Evolutionary conservation across 2,113 vertebrate genomes (phyloP).

Genomic region (Carassius carassius): DNA sequence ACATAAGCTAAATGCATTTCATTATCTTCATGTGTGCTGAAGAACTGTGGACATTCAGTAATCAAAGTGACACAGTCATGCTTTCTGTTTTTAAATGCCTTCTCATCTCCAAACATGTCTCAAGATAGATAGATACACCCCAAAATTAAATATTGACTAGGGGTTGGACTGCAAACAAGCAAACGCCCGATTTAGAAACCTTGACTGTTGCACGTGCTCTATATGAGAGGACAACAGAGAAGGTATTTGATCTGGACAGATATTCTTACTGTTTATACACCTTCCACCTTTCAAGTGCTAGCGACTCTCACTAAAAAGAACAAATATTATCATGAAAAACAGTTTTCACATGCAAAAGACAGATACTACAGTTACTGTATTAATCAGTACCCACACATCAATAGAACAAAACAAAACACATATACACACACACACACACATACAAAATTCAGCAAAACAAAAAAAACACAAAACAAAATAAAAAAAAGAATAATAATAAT

Average conservation of each 20-base stretch:
- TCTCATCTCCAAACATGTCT: background rate
- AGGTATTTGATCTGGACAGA: background rate
- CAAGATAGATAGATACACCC: background rate
- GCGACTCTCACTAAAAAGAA: background rate
- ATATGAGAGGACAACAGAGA: background rate
- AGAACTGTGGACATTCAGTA: background rate
- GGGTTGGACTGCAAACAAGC: conserved; percentile 1
- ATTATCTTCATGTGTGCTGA: conserved; percentile 27
- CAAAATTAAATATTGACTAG: conserved; percentile 9
- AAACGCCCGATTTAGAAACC: background rate
- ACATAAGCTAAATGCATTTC: conserved; percentile 43
- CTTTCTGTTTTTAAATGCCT: conserved; percentile 6
- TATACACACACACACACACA: background rate
- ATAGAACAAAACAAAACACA: background rate
- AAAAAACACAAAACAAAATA: background rate
- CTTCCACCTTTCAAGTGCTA: background rate
- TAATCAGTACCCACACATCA: background rate
- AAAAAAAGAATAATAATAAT: background rate
- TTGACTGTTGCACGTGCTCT: background rate
- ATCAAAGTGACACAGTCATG: background rate
- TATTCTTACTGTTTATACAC: background rate
- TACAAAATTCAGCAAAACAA: background rate
- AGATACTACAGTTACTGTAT: background rate
- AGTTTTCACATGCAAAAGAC: background rate
- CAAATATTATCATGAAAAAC: background rate